Evolutionary conservation across 2,113 vertebrate species (phyloP).

Genomic region (Sorex araneus): DNA sequence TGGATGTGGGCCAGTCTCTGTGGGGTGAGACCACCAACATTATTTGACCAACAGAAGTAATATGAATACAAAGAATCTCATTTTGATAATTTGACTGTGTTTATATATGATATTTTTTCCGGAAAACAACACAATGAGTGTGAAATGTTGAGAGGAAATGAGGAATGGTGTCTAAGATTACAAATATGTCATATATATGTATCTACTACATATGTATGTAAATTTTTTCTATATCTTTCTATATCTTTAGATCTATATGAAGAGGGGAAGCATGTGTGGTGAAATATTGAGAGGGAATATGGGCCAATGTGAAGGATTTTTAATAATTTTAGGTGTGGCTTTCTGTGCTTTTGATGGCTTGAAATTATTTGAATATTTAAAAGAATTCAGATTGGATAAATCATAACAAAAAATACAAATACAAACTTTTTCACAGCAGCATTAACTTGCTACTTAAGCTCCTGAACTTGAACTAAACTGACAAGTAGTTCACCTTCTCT

Average conservation of each 20-base stretch:
- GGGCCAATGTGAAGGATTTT: neutral
- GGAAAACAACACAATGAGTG: neutral
- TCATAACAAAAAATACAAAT: constrained; percentile 32
- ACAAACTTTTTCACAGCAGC: constrained; percentile 22
- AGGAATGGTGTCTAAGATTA: constrained; percentile 30
- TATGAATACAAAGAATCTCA: constrained; percentile 46
- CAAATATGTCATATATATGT: constrained; percentile 20
- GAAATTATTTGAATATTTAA: constrained; percentile 42
- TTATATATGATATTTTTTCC: constrained; percentile 54
- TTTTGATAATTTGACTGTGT: constrained; percentile 63
- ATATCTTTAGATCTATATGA: neutral
- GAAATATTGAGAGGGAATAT: neutral
- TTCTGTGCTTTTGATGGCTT: neutral
- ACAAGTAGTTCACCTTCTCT: neutral
- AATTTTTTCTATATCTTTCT: neutral
- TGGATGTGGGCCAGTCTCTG: too few species aligned
- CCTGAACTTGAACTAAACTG: constrained; percentile 31
- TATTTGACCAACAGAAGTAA: constrained; percentile 35
- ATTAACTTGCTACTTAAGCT: constrained; percentile 22
- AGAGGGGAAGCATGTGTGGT: neutral
- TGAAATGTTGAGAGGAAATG: constrained; percentile 42
- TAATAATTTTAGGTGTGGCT: constrained; percentile 38
- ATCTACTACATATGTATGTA: neutral
- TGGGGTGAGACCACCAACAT: too few species aligned
- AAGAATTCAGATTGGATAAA: neutral